Evolutionary conservation across 2,888 invertebrate genomes (phyloP), one percentile per base, ranked within the genome.

Genomic region (Tenthredo distinguenda): DNA sequence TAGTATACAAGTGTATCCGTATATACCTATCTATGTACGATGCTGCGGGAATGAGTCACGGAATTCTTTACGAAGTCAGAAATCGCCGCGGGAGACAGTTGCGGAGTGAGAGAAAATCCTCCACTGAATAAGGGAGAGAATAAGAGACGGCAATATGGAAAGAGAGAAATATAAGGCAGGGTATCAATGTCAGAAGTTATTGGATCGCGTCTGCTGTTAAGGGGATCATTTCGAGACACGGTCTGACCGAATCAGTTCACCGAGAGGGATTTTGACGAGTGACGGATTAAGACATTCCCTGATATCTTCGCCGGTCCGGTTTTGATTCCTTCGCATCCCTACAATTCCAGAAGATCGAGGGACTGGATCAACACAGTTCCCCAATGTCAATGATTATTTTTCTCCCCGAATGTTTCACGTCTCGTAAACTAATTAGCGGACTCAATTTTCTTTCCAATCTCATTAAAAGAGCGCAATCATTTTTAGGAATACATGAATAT

Each of bases 191-290:
- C 87, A 87, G 86, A 86, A 89, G 87, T 88, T 89, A 90, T 88
- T 87, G 90, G 87, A 89, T 87, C 85, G 89, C 85, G 87, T 87
- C 87, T 86, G 86, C 84, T 83, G 87, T 88, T 87, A 89, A 90
- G 89, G 86, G 89, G 88, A 90, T 89, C 87, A 88, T 88, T 87
- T 87, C 86, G 79, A 87, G 85, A 86, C 85, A 79, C 87, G 86
- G 88, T 88, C 87, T 83, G 81, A 85, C 85, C 86, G 87, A 87
- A 87, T 88, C 89, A 86, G 88, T 87, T 87, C 88, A 76, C 71
- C 79, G 84, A 76, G 86, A 50, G 79, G 87, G 85, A 82, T 88
- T 86, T 87, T 87, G 87, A 86, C 84, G 86, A 87, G 87, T 74
- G 74, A 85, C 77, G 85, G 88, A 90, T 88, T 89, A 89, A 88